Conservation (phyloP, 2,797 vertebrate genomes). For the Ciconia nigra region DNA sequence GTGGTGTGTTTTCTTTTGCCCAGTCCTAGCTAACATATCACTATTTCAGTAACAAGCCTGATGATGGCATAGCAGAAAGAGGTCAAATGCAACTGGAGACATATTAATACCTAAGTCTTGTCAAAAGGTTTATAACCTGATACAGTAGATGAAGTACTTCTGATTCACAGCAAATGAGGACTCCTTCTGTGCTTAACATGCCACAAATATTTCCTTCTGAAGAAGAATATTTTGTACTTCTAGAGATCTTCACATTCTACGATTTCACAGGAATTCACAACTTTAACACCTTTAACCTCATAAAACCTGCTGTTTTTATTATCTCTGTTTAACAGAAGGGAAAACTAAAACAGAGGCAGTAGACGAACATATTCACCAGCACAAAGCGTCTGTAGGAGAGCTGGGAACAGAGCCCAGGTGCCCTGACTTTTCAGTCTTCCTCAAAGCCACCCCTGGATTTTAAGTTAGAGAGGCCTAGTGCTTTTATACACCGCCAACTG, state of each 20-base stretch:
- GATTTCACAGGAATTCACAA: constrained; percentile 4
- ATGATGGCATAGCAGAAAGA: neutral
- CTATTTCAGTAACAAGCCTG: neutral
- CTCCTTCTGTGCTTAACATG: neutral
- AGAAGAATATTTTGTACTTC: neutral
- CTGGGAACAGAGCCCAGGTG: neutral
- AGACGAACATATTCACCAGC: neutral
- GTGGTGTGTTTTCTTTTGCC: neutral
- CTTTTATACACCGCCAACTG: neutral
- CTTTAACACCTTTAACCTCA: neutral
- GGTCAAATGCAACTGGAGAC: neutral
- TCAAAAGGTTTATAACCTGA: neutral
- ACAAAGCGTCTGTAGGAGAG: neutral
- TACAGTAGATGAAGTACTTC: neutral
- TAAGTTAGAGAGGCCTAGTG: neutral
- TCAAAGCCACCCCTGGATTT: neutral
- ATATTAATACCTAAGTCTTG: neutral
- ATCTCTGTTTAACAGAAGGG: neutral
- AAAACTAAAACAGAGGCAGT: neutral
- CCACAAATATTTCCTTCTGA: neutral
- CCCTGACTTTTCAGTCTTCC: neutral
- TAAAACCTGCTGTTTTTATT: neutral
- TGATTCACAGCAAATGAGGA: neutral
- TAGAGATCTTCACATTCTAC: neutral
- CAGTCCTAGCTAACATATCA: neutral